These are phyloP conservation scores for Myotis yumanensis DNA, from an alignment of 2,113 vertebrate species.

Conservation along the genomic window DNA sequence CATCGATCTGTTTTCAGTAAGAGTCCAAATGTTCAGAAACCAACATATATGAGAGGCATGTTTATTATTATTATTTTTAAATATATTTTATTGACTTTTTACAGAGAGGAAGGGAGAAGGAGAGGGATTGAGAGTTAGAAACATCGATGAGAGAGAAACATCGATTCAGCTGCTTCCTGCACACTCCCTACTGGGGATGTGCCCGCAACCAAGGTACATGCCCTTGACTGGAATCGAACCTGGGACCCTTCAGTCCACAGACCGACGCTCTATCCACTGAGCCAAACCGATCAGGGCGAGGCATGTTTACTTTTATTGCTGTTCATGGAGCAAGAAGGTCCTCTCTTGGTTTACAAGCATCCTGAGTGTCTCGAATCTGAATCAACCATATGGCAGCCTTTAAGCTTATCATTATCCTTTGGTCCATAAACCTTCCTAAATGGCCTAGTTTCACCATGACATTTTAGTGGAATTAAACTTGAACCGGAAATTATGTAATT, in stretches of 20 bases:
- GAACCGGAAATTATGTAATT: conserved; percentile 53
- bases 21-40: not conserved
- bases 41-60: not conserved
- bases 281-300: not conserved
- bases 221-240: too few relatives aligned
- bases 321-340: not conserved
- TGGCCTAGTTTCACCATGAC: not conserved
- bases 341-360: not conserved
- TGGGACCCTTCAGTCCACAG: too few relatives aligned
- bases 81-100: too few relatives aligned
- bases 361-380: not conserved
- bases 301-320: not conserved
- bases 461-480: conserved; percentile 46
- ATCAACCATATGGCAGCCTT: not conserved
- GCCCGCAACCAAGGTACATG: too few relatives aligned
- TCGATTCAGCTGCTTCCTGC: too few relatives aligned
- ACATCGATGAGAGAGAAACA: too few relatives aligned
- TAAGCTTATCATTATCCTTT: not conserved
- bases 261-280: too few relatives aligned
- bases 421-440: not conserved
- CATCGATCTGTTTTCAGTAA: not conserved
- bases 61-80: not conserved
- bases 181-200: too few relatives aligned
- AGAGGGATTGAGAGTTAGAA: too few relatives aligned
- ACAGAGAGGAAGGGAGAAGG: too few relatives aligned